Percentiles rank a stretch among this genome's conserved stretches.
Conservation (phyloP, 2,113 vertebrate genomes). For the Oxygymnocypris stewartii region DNA sequence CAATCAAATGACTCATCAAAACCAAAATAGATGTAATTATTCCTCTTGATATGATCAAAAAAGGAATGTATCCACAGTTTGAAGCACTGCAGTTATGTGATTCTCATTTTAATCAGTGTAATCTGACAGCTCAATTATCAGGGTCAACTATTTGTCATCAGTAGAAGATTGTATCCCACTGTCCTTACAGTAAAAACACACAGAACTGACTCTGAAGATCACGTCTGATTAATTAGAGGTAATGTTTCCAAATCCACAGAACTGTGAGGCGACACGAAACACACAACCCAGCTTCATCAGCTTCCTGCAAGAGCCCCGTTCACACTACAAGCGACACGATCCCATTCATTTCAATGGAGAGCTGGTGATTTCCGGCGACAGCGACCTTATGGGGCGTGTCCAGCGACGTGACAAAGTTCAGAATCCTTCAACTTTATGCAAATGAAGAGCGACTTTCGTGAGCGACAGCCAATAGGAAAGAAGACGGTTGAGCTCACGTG, state of each 20-base stretch:
- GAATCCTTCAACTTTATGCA: too few species aligned
- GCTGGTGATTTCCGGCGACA: too few species aligned
- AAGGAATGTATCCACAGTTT: background rate
- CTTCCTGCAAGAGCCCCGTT: background rate
- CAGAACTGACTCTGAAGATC: background rate
- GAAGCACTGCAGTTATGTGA: background rate
- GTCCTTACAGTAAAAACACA: background rate
- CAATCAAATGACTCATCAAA: conserved; percentile 9
- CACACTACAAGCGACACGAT: too few species aligned
- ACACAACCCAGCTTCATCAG: background rate
- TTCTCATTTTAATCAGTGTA: background rate
- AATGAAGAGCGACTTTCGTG: too few species aligned
- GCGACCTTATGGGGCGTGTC: too few species aligned
- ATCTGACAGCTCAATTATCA: background rate
- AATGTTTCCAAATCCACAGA: background rate
- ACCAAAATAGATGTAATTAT: background rate
- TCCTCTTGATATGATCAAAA: background rate
- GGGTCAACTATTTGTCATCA: background rate
- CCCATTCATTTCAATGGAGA: too few species aligned
- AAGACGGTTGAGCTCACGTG: too few species aligned
- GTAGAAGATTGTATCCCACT: background rate
- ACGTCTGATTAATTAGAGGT: background rate
- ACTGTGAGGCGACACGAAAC: background rate
- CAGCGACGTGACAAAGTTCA: too few species aligned
- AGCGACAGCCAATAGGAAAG: too few species aligned